These are phyloP conservation scores for Trachymyrmex septentrionalis DNA, from an alignment of 1,140 invertebrate genomes.

Conservation along the genomic window DNA sequence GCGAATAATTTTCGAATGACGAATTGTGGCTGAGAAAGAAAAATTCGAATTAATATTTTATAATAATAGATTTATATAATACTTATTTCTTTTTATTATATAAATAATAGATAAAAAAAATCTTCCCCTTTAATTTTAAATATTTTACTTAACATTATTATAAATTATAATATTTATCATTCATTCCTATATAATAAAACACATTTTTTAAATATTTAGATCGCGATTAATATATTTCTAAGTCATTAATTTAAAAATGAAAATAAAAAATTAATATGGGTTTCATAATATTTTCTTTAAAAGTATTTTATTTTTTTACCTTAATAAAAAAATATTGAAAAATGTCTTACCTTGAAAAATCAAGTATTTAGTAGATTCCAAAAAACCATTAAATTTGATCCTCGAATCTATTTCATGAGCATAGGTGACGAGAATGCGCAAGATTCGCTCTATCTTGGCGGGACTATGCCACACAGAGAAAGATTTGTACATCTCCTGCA, in stretches of 20 bases:
- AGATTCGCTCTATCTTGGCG: slow-evolving; percentile 75
- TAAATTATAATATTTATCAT: not conserved
- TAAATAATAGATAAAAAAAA: not conserved
- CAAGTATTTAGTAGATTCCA: not conserved
- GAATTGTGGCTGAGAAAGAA: slow-evolving; percentile 41
- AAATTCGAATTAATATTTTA: slow-evolving; percentile 13
- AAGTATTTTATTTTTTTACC: not conserved
- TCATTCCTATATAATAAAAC: not conserved
- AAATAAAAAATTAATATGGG: not conserved
- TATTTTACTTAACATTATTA: slow-evolving; percentile 9
- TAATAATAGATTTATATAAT: not conserved
- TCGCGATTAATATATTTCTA: not conserved
- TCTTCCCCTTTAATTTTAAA: not conserved
- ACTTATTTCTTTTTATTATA: not conserved
- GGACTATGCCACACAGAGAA: slow-evolving; percentile 86
- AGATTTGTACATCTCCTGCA: slow-evolving; percentile 90
- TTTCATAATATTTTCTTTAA: not conserved
- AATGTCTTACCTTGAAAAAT: not conserved
- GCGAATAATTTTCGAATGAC: slow-evolving; percentile 40
- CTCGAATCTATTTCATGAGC: no score
- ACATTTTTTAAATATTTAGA: not conserved
- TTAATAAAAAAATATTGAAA: slow-evolving; percentile 6
- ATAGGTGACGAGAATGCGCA: not conserved
- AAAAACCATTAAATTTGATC: not conserved
- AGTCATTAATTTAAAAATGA: not conserved